Conservation (phyloP, 2,888 invertebrate species). For the Steromphala cineraria region DNA sequence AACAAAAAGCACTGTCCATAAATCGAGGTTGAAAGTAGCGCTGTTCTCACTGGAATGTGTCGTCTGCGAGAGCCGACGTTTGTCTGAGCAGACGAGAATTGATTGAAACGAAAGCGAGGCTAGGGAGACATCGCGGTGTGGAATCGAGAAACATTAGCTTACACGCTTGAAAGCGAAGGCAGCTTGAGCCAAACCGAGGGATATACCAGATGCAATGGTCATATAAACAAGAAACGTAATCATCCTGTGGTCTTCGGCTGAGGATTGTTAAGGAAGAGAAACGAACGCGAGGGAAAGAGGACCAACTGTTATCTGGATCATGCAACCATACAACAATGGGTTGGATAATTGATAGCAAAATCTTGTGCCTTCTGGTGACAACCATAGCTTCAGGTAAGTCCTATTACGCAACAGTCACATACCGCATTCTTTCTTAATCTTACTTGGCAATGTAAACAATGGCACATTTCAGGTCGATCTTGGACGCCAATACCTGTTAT, state of each 20-base stretch:
- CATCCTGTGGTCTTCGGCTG: neutral
- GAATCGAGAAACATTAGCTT: neutral
- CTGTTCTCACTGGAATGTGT: neutral
- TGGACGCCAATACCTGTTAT: too few species aligned
- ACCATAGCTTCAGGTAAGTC: constrained; percentile 16
- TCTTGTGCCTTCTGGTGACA: constrained; percentile 17
- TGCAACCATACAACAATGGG: constrained; percentile 24
- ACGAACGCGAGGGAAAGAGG: neutral
- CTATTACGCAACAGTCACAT: neutral
- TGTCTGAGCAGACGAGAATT: constrained; percentile 8
- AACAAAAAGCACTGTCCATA: too few species aligned
- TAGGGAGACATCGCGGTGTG: neutral
- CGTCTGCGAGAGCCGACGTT: constrained; percentile 2
- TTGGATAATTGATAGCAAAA: constrained; percentile 10
- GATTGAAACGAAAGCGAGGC: neutral
- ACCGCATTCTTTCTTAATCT: too few species aligned
- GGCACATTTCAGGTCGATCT: too few species aligned
- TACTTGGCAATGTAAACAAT: too few species aligned
- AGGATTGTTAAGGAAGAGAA: too few species aligned
- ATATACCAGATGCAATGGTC: neutral
- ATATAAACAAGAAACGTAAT: neutral
- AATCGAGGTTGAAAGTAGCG: too few species aligned
- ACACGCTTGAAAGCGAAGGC: neutral
- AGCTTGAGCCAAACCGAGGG: neutral
- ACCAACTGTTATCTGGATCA: neutral